These are phyloP conservation scores for Entomobrya proxima DNA, from an alignment of 2,888 invertebrate genomes.

Conservation along the genomic window DNA sequence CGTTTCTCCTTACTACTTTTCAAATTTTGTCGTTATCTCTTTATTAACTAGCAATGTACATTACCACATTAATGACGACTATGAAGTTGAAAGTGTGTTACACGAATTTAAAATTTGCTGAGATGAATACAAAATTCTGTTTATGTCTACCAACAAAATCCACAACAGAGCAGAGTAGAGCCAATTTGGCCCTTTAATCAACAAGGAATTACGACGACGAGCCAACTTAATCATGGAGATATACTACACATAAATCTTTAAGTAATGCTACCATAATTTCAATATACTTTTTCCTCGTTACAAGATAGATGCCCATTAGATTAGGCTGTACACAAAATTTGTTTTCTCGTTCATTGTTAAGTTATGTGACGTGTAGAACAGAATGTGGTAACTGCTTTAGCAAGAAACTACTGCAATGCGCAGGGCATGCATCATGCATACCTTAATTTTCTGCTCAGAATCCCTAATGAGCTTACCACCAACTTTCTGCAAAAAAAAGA, in stretches of 20 bases:
- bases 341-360: not conserved
- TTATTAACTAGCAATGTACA: conserved; percentile 15
- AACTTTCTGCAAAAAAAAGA: conserved; percentile 11
- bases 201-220: not conserved
- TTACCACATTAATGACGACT: not conserved
- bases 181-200: conserved; percentile 25
- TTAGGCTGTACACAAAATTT: not conserved
- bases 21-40: not conserved
- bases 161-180: too few species aligned
- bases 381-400: not conserved
- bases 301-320: too few species aligned
- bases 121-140: conserved; percentile 18
- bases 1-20: not conserved
- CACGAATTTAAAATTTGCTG: not conserved
- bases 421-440: conserved; percentile 59
- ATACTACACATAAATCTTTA: not conserved
- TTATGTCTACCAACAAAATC: too few species aligned
- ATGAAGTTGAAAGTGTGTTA: not conserved
- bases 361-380: not conserved
- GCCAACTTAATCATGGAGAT: not conserved
- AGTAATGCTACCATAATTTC: too few species aligned
- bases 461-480: conserved; percentile 44
- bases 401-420: conserved; percentile 52
- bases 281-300: too few species aligned
- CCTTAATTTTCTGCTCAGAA: conserved; percentile 61